phyloP scores from a whole-genome alignment of 2,797 vertebrate species.

The Uromys caudimaculatus region DNA sequence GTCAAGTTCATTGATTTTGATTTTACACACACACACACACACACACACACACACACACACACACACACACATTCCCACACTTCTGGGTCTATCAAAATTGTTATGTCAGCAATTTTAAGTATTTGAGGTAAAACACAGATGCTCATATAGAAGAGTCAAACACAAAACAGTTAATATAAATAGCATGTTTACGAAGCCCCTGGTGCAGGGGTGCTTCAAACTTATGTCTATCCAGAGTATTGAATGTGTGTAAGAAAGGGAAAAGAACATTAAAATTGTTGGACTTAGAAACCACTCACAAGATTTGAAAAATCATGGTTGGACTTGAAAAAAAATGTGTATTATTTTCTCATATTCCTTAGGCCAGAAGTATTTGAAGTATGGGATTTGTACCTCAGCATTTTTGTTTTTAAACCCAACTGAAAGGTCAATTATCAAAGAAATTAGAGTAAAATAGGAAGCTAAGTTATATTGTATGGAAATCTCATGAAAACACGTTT shows the following conservation, averaged over 20 bases:
- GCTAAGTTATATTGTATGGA: not conserved
- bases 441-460: not conserved
- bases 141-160: conserved; percentile 50
- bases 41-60: no score
- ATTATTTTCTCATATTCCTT: conserved; percentile 31
- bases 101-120: conserved; percentile 61
- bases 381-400: not conserved
- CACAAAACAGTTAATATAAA: conserved; percentile 52
- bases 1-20: conserved; percentile 49
- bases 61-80: not conserved
- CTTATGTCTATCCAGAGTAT: not conserved
- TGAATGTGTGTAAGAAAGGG: not conserved
- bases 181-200: conserved; percentile 53
- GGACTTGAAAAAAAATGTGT: not conserved
- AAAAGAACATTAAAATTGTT: not conserved
- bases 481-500: not conserved
- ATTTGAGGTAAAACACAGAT: conserved; percentile 64
- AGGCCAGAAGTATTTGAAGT: not conserved
- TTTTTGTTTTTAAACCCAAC: not conserved
- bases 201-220: not conserved
- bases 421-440: not conserved
- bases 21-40: conserved; percentile 1
- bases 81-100: conserved; percentile 49
- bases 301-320: not conserved
- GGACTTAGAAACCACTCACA: not conserved